Base-by-base conservation (phyloP, 1,140 invertebrate species). In the Battus philenor region DNA sequence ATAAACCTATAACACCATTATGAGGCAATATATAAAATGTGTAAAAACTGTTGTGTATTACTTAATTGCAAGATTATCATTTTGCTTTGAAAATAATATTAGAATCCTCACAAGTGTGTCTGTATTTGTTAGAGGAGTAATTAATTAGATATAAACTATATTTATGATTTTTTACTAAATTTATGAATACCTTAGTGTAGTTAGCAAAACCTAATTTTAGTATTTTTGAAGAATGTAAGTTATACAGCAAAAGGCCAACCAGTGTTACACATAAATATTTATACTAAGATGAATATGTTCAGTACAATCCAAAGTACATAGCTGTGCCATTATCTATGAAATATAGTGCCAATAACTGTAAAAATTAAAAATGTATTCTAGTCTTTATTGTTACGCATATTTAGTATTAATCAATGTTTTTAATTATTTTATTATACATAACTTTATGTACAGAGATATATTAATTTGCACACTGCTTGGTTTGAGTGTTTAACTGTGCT, bases 291-390 rank as follows among this genome's bases (percentile, higher is more conserved):
- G n/a, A 24, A 59, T 64, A 66, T 57, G 59, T 50, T 57, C 54
- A 62, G 53, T 68, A 39, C 64, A 75, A 38, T 56, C 56, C 56
- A 64, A 48, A 76, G 62, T 68, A 77, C 61, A 70, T 72, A 78
- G 61, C 74, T 73, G 76, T 82, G 77, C 80, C 78, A 81, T 85
- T 75, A 66, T 59, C 52, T 68, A 74, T 74, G 54, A 78, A 71
- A 64, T 73, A n/a, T 84, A 82, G 81, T 85, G 81, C 78, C 78
- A 85, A 85, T 85, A 85, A 82, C 81, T 82, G 81, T 81, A 70
- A 72, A 54, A 73, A 58, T 59, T 74, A 78, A 80, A n/a, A 75
- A 79, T 77, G 68, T 82, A 81, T 81, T 84, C 81, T 85, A 85
- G 81, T 85, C 78, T 79, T 81, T 77, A 84, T 81, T 84, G 76